These are phyloP conservation scores for Cnemophilus loriae DNA, from an alignment of 2,113 vertebrate species.

Conservation along the genomic window DNA sequence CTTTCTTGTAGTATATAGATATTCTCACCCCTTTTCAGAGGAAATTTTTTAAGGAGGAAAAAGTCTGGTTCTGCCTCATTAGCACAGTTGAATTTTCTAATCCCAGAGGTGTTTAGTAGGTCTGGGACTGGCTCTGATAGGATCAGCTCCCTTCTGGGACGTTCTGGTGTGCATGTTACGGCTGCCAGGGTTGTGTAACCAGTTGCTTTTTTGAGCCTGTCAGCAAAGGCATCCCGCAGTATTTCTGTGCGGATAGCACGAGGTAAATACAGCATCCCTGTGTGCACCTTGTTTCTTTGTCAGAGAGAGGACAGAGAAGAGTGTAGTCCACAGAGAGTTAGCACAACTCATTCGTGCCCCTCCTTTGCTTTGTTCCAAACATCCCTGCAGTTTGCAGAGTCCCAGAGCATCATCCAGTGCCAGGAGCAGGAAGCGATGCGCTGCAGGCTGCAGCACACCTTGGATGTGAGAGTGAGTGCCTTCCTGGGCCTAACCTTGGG, in stretches of 20 bases:
- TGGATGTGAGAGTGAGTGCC: slow-evolving; percentile 78
- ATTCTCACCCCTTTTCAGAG: background rate
- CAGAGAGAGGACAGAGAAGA: background rate
- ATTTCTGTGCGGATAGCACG: background rate
- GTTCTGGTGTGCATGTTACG: background rate
- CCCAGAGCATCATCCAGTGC: slow-evolving; percentile 81
- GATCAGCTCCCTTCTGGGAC: background rate
- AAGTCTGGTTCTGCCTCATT: background rate
- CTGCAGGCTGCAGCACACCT: slow-evolving; percentile 79
- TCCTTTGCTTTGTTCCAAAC: slow-evolving; percentile 65
- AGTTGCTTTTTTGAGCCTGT: background rate
- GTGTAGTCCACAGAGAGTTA: background rate
- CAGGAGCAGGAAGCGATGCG: slow-evolving; percentile 79
- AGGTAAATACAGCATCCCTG: background rate
- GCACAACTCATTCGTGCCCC: background rate
- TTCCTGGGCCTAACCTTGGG: background rate
- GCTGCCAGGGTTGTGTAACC: background rate
- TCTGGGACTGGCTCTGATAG: background rate
- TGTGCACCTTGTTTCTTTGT: background rate
- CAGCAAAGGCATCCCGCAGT: background rate
- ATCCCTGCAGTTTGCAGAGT: slow-evolving; percentile 80
- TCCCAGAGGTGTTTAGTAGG: background rate
- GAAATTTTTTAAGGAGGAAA: background rate
- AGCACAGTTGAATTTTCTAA: background rate
- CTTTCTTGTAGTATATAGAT: background rate